Conservation (phyloP, 2,888 invertebrate genomes). For the Stenodera caucasica region DNA sequence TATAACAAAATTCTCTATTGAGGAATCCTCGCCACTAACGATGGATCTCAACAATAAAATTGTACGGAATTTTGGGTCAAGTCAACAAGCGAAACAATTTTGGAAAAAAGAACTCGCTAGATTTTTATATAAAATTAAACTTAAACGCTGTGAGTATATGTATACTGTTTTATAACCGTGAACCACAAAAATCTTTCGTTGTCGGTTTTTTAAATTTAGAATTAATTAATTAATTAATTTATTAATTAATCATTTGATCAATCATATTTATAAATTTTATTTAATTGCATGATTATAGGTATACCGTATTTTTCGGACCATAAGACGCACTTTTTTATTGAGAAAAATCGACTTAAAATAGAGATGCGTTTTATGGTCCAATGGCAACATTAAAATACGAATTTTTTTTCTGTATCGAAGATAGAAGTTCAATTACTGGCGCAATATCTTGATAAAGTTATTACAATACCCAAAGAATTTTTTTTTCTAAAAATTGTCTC, state of each 20-base stretch:
- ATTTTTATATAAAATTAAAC: constrained; percentile 4
- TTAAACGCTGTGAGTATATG: constrained; percentile 6
- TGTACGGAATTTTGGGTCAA: constrained; percentile 4
- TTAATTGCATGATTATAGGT: not conserved
- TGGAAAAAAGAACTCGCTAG: constrained; percentile 4
- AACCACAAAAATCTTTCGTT: constrained; percentile 4
- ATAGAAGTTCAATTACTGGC: too few relatives aligned
- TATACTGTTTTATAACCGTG: constrained; percentile 6
- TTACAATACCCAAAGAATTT: too few relatives aligned
- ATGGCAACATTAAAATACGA: too few relatives aligned
- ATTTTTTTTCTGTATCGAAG: too few relatives aligned
- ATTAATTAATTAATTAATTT: not conserved
- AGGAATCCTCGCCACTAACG: constrained; percentile 6
- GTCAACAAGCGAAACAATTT: constrained; percentile 7
- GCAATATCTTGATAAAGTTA: too few relatives aligned
- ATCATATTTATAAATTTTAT: not conserved
- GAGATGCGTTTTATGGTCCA: too few relatives aligned
- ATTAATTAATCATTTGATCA: not conserved
- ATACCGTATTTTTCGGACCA: too few relatives aligned
- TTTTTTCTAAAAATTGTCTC: too few relatives aligned
- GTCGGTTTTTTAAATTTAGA: not conserved
- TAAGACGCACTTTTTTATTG: too few relatives aligned
- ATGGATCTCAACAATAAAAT: constrained; percentile 5
- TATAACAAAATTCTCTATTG: constrained; percentile 5
- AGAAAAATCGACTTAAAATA: too few relatives aligned